Evolutionary conservation across 1,140 invertebrate species (phyloP), one percentile per base, ranked within the genome.

Genomic region (Diuraphis noxia): DNA sequence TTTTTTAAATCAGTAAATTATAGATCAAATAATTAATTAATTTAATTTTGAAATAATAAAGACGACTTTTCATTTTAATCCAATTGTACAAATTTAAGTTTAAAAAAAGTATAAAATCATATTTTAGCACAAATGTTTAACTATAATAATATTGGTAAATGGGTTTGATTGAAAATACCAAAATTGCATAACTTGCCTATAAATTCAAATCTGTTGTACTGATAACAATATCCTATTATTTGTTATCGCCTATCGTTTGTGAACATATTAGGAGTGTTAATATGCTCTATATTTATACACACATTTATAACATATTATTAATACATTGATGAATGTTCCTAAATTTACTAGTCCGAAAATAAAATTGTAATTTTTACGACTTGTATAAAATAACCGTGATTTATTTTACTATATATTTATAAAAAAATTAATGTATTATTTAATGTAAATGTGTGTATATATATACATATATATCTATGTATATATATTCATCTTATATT

Each of bases 281-380:
- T 49, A 52, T 56, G 36, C 49, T 63, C 30, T 63, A 38, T 88
- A 63, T 43, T 72, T 88, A 72, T 56, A 49, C n/a, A 86, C 17
- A 34, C 41, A 52, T 36, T 56, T 56, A 72, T 63, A 40, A 30
- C 38, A 90, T 49, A 52, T 82, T 49, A 49, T 82, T 52, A 41
- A 46, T 81, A n/a, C 36, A 41, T 52, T 49, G 77, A 82, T 82
- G 89, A 91, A 91, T 91, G 89, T 91, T 91, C 89, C 89, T 91
- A 82, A 91, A 40, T 81, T 91, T 91, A 91, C 89, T 91, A 91
- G 89, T 91, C 89, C 77, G 34, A 91, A 91, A 90, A 40, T 36
- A 46, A 79, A 90, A 79, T 46, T 79, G 56, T 90, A 49, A 77
- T 49, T 36, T 86, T 86, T 49, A 86, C 21, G 43, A 52, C 43